Evolutionary conservation across 2,113 vertebrate genomes (phyloP), one percentile per base, ranked within the genome.

Genomic region (Typhlomys cinereus): DNA sequence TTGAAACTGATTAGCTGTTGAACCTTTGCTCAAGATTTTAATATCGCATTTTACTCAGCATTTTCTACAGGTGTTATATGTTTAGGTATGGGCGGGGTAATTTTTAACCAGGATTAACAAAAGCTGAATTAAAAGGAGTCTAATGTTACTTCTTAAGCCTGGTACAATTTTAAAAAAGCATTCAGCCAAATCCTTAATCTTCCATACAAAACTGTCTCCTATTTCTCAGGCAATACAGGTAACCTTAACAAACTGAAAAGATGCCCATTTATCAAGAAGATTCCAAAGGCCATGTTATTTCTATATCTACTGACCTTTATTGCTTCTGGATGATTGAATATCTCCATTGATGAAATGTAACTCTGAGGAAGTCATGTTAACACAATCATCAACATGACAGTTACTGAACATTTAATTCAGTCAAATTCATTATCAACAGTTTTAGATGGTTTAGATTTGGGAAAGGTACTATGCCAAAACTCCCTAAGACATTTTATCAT

Each of bases 31-130:
- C 67, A 88, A 82, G 91, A 94, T 97, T 91, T 93, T 78, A 61
- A 79, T 96, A 87, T 86, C 31, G 85, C 17, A 74, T 96, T 97
- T 97, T 92, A 93, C 94, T 96, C 91, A 95, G 94, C 97, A 36
- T 69, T n/a, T 10, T 93, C 46, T 9, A 2, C 10, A 4, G 71
- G 18, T 59, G 80, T 64, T 34, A 34, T 80, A 82, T 95, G 95
- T 96, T 96, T 83, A 69, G 44, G 29, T 36, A 21, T 2, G 31
- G 29, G 57, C 7, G n/a, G 10, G 41, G 46, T 90, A 41, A n/a
- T n/a, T 76, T 18, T 93, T 80, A 84, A 97, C 5, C 31, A 36
- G 85, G 62, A 50, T 8, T 70, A 64, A 90, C 7, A 67, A 81
- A 93, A 96, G 52, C 57, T 79, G 9, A 85, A 79, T 54, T 87